Conservation (phyloP, 2,888 invertebrate genomes). For the Chrysotoxum bicinctum region DNA sequence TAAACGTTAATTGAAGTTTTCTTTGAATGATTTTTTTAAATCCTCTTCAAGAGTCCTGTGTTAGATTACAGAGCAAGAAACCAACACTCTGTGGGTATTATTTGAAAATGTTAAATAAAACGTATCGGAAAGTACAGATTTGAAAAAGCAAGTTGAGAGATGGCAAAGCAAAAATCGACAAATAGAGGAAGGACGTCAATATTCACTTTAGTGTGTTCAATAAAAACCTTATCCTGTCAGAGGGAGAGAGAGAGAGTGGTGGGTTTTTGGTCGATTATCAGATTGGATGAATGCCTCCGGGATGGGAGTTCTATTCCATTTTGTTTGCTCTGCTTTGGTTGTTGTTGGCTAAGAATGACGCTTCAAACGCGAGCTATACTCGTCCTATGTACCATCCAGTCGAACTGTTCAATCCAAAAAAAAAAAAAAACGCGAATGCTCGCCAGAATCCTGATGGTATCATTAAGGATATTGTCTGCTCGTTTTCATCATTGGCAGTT, state of each 20-base stretch:
- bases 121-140: slow-evolving; percentile 24
- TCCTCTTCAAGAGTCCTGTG: background rate
- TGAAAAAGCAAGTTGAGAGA: background rate
- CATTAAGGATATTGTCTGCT: slow-evolving; percentile 71
- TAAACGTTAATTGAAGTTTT: slow-evolving; percentile 38
- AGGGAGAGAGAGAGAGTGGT: slow-evolving; percentile 7
- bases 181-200: slow-evolving; percentile 33
- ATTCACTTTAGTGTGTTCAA: slow-evolving; percentile 63
- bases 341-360: slow-evolving; percentile 54
- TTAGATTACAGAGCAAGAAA: background rate
- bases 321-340: slow-evolving; percentile 40
- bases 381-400: background rate
- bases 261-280: slow-evolving; percentile 61
- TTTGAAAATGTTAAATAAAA: background rate
- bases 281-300: slow-evolving; percentile 64
- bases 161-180: slow-evolving; percentile 7
- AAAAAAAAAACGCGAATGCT: slow-evolving; percentile 40
- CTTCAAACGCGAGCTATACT: slow-evolving; percentile 2
- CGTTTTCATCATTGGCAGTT: slow-evolving; percentile 71
- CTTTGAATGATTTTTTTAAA: background rate
- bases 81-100: background rate
- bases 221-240: slow-evolving; percentile 37
- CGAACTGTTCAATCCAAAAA: slow-evolving; percentile 44
- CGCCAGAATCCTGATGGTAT: slow-evolving; percentile 69
- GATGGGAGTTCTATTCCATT: slow-evolving; percentile 58